Base-by-base conservation (phyloP, 2,113 vertebrate species). In the Psilopsiagon aurifrons region DNA sequence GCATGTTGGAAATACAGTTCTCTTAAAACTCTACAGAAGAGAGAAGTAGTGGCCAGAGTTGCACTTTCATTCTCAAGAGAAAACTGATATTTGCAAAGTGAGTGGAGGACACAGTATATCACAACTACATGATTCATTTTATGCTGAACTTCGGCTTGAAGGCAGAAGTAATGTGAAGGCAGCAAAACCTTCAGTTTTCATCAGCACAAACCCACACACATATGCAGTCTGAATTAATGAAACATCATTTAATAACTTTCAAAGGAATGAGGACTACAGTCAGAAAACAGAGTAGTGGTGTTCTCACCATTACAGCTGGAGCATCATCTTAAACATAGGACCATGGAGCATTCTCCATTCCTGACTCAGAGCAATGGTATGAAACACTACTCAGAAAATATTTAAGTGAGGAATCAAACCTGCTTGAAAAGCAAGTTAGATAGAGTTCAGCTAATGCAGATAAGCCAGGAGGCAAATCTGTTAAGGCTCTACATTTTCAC, bases 281-380 rank as follows among this genome's bases (percentile, higher is more conserved):
- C 37, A 37, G 70, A 67, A 51, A n/a, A 29, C 4, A 39, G 44
- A 68, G 24, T 3, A 43, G 54, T 43, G 60, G 15, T n/a, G 27
- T 22, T 70, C 68, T 29, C 85, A 25, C 29, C 6, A 0, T 11
- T 37, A 39, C 35, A 76, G 37, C 5, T 62, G 51, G 7, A 62
- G 62, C 46, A 84, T 15, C 67, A 64, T 28, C 29, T 57, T 9
- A 39, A 51, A 15, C 4, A 1, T 4, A 15, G 28, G 20, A 29
- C 41, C 13, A 5, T 0, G 28, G 24, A 80, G 11, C 1, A 2
- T 2, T 43, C 37, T 46, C 35, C 0, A 0, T 7, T 20, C 28
- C 60, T 1, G 6, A 10, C 7, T 71, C 51, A 33, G 67, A 47
- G 37, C 43, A 89, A 17, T 31, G 35, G 11, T 23, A 69, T 8